A percentile compares a stretch with the other conserved stretches of the same genome.
Conservation (phyloP, 2,888 invertebrate species). For the Trachelus troglodyta region DNA sequence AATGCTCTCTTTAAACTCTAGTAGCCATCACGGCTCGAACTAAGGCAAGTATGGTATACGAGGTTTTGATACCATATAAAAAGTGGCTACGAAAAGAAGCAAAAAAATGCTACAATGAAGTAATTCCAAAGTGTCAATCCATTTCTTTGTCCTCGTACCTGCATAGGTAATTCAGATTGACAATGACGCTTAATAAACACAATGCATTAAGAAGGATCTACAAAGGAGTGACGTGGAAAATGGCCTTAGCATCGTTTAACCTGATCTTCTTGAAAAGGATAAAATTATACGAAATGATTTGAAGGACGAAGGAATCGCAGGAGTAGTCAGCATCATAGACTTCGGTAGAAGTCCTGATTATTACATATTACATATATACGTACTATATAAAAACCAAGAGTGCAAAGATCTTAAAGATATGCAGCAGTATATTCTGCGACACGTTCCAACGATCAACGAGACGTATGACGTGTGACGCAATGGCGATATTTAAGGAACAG, state of each 20-base stretch:
- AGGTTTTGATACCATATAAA: background rate
- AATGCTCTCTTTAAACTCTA: background rate
- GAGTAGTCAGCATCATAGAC: too few species aligned
- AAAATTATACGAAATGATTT: background rate
- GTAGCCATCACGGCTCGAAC: background rate
- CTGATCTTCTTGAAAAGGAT: background rate
- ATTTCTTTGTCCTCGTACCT: background rate
- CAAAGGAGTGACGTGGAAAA: too few species aligned
- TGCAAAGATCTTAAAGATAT: background rate
- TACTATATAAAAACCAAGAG: background rate
- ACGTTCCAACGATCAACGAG: background rate
- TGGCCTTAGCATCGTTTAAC: background rate
- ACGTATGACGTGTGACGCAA: background rate
- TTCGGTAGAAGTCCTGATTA: too few species aligned
- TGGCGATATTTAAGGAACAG: background rate
- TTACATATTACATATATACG: background rate
- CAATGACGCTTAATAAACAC: background rate
- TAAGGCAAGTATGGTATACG: background rate
- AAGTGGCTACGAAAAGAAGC: background rate
- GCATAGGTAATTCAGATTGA: background rate
- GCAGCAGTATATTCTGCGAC: background rate
- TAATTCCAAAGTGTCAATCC: background rate
- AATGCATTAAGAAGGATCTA: background rate
- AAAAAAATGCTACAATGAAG: background rate
- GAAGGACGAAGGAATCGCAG: background rate